These are phyloP conservation scores for Oriolus oriolus DNA, from an alignment of 2,113 vertebrate genomes.

Conservation along the genomic window DNA sequence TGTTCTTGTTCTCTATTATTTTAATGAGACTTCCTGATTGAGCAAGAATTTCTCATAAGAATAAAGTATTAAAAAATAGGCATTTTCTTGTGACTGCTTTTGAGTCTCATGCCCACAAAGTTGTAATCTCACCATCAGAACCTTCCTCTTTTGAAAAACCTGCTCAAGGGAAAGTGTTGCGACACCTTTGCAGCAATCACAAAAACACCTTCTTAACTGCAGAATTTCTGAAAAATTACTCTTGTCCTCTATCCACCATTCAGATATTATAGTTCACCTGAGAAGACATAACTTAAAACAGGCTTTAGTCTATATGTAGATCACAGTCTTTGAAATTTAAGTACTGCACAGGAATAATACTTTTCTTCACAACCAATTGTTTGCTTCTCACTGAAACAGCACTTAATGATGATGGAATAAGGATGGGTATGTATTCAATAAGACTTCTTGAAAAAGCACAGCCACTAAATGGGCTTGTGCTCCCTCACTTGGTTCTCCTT, in stretches of 20 bases:
- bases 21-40: conserved; percentile 9
- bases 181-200: neutral
- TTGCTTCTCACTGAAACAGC: neutral
- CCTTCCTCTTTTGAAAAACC: neutral
- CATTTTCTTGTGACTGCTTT: neutral
- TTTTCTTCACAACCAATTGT: neutral
- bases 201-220: neutral
- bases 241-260: neutral
- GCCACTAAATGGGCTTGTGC: neutral
- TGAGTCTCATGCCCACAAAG: neutral
- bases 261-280: neutral
- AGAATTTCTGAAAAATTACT: neutral
- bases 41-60: conserved; percentile 1
- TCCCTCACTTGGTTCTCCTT: neutral
- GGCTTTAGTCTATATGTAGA: neutral
- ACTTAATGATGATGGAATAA: neutral
- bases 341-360: neutral
- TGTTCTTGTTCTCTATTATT: neutral
- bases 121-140: neutral
- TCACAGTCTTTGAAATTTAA: neutral
- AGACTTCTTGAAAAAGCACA: neutral
- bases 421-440: neutral
- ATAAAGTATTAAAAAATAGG: neutral
- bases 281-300: neutral
- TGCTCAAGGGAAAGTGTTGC: neutral